Conservation (phyloP, 2,888 invertebrate species). For the Tipula confusa region DNA sequence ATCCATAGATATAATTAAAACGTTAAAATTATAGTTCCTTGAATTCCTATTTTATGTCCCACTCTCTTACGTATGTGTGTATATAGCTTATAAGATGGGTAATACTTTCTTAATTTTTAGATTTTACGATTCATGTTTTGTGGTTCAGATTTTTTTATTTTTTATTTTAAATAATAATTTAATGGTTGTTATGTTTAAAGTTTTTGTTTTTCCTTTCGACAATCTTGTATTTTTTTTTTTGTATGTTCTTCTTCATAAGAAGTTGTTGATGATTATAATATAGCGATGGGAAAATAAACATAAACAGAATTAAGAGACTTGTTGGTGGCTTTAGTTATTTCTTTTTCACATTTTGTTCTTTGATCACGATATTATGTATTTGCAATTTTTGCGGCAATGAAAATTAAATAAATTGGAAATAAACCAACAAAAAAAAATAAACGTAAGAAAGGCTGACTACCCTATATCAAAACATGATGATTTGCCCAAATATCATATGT, state of each 20-base stretch:
- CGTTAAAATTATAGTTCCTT: conserved; percentile 9
- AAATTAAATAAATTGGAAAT: background rate
- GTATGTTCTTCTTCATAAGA: conserved; percentile 17
- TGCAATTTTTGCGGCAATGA: conserved; percentile 3
- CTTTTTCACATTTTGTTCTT: background rate
- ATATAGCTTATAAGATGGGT: background rate
- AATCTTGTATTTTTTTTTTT: conserved; percentile 12
- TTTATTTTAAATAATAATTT: conserved; percentile 14
- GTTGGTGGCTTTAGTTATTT: conserved; percentile 25
- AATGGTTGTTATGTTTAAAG: conserved; percentile 21
- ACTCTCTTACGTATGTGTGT: background rate
- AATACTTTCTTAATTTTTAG: background rate
- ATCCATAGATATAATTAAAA: background rate
- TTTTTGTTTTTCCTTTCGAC: conserved; percentile 25
- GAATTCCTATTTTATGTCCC: background rate
- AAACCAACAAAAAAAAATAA: background rate
- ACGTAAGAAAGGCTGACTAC: too few species aligned
- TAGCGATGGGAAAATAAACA: conserved; percentile 25
- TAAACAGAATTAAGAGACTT: conserved; percentile 25
- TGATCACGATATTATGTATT: background rate
- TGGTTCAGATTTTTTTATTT: background rate
- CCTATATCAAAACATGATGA: background rate
- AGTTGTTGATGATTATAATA: conserved; percentile 25
- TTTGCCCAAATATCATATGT: background rate
- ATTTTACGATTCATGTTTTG: conserved; percentile 12